Base-by-base conservation (phyloP, 1,140 invertebrate species). In the Drosophila chauvacae region DNA sequence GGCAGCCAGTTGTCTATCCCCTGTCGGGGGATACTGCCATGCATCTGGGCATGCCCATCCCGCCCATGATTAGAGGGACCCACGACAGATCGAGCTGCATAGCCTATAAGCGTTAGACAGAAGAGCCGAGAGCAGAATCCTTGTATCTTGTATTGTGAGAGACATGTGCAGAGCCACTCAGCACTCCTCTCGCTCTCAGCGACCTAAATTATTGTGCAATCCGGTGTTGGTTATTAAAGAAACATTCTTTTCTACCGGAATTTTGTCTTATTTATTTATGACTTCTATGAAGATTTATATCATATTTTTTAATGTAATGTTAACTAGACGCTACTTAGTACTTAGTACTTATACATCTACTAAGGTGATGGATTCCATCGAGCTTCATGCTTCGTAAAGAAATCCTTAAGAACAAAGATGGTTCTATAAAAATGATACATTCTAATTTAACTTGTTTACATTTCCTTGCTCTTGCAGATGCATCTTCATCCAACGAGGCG, bases 401-500 rank as follows among this genome's bases (percentile, higher is more conserved):
- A 14, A 0, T 37, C 0, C 2, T 39, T 14, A 14, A 16, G 20
- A 47, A 47, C 3, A 16, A 47, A 23, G 6, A 47, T 13, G 11
- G 1, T 3, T 45, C 0, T 45, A 14, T 45, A 9, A 7, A 23
- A 0, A 23, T 9, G 3, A 14, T 23, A 45, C 4, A 13, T 7
- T 26, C 16, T 47, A 47, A 26, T 9, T 13, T 11, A 35, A 35
- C 4, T 7, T 4, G 30, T 0, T 45, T 20, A 26, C 18, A 1
- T 30, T 48, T 26, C 0, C 14, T 16, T 6, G 7, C 23, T 55
- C 14, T 69, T 81, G 13, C 94, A 98, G 97, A 98, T 96, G 97
- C 97, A 72, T 97, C 97, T 71, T 97, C 97, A 44, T 97, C 97
- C 80, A 97, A 97, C 94, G 97, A 98, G 94, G 97, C 97, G 45